These are phyloP conservation scores for Drosophila funebris DNA, from an alignment of 1,140 invertebrate species.

Conservation along the genomic window DNA sequence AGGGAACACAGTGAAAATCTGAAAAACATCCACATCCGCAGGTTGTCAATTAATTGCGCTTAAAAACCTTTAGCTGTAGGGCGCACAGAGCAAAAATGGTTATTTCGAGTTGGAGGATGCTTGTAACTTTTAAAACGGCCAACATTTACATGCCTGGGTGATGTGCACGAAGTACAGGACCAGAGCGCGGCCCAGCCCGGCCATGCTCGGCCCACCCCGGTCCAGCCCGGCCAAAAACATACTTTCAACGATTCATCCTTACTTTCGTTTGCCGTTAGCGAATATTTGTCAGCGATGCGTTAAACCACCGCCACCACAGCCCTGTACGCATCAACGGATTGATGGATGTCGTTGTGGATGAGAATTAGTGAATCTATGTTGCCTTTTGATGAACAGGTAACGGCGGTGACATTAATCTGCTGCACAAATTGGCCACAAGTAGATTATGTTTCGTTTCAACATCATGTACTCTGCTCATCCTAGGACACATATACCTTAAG, in stretches of 20 bases:
- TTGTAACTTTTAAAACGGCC: slow-evolving; percentile 50
- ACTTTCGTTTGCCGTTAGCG: slow-evolving; percentile 11
- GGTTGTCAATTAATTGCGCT: slow-evolving; percentile 57
- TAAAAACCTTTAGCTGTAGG: slow-evolving; percentile 23
- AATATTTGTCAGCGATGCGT: slow-evolving; percentile 29
- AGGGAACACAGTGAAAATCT: slow-evolving; percentile 34
- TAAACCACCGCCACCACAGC: slow-evolving; percentile 20
- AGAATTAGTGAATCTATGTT: slow-evolving; percentile 5
- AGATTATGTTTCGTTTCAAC: slow-evolving; percentile 20
- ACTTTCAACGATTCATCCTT: neutral
- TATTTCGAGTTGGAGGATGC: slow-evolving; percentile 8
- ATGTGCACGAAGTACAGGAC: neutral
- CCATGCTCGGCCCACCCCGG: no score
- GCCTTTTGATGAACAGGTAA: neutral
- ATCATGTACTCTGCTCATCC: no score
- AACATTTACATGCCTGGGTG: slow-evolving; percentile 40
- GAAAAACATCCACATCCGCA: slow-evolving; percentile 53
- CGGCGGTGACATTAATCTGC: slow-evolving; percentile 13
- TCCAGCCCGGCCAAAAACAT: no score
- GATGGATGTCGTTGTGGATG: neutral
- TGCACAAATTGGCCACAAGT: slow-evolving; percentile 29
- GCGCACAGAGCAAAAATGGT: slow-evolving; percentile 20
- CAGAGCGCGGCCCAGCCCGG: neutral
- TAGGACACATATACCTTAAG: neutral
- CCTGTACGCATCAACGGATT: slow-evolving; percentile 6